Conservation (phyloP, 2,888 invertebrate genomes). For the Andrena minutula region DNA sequence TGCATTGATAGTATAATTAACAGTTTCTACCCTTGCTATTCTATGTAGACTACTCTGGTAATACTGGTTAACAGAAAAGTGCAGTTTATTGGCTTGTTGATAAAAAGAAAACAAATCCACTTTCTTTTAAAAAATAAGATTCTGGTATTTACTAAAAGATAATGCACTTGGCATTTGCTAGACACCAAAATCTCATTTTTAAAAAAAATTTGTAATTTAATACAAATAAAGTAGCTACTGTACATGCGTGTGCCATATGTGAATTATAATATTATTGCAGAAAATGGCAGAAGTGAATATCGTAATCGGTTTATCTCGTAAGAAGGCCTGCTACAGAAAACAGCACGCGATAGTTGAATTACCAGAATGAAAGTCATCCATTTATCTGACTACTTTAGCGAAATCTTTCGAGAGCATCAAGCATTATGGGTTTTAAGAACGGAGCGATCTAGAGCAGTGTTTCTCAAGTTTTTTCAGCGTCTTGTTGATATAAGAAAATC, state of each 20-base stretch:
- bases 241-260: background rate
- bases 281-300: conserved; percentile 13
- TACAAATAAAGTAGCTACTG: too few species aligned
- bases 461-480: too few species aligned
- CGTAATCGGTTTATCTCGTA: conserved; percentile 5
- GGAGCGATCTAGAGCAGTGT: conserved; percentile 7
- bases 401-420: conserved; percentile 55
- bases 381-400: conserved; percentile 45
- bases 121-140: background rate
- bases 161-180: too few species aligned
- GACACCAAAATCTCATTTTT: too few species aligned
- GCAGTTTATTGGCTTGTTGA: too few species aligned
- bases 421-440: conserved; percentile 25
- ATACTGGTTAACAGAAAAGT: too few species aligned
- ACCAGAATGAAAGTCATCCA: conserved; percentile 58
- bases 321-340: conserved; percentile 6
- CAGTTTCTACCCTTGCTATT: too few species aligned
- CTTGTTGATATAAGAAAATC: too few species aligned
- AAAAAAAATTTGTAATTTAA: too few species aligned
- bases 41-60: too few species aligned
- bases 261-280: conserved; percentile 16
- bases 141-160: too few species aligned
- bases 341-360: conserved; percentile 63
- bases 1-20: background rate
- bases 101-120: too few species aligned